phyloP scores from a whole-genome alignment of 2,888 invertebrate genomes.

The Hesperia comma region DNA sequence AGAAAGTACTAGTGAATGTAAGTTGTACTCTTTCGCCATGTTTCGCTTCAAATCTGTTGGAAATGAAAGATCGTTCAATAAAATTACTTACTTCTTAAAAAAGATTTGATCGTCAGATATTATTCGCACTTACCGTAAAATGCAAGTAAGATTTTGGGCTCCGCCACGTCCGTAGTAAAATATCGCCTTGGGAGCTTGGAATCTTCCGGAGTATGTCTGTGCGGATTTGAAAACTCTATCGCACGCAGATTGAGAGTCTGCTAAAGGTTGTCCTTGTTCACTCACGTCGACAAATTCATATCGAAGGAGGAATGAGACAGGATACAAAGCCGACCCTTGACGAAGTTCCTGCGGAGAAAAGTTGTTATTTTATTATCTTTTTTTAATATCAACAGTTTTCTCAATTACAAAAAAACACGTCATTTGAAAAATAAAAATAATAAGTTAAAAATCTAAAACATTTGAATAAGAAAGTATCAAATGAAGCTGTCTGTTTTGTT shows the following conservation, averaged over 20 bases:
- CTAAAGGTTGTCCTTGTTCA: conserved; percentile 85
- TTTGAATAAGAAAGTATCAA: not conserved
- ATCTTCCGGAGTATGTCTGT: conserved; percentile 84
- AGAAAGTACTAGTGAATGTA: conserved; percentile 87
- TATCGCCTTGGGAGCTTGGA: conserved; percentile 90
- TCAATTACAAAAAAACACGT: no score
- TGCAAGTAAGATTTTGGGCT: conserved; percentile 89
- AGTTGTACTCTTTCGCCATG: conserved; percentile 88
- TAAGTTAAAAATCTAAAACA: no score
- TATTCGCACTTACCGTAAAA: conserved; percentile 79
- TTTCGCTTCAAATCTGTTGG: conserved; percentile 86
- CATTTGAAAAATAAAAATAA: no score
- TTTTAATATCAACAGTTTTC: no score
- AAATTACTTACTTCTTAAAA: not conserved
- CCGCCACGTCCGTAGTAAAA: conserved; percentile 93
- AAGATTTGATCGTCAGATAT: conserved; percentile 1
- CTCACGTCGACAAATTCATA: conserved; percentile 93
- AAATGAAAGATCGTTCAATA: conserved; percentile 28
- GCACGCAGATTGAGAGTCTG: conserved; percentile 85
- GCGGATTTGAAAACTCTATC: conserved; percentile 85
- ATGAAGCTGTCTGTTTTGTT: conserved; percentile 27
- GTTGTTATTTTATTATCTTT: conserved; percentile 3
- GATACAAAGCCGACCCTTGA: conserved; percentile 91
- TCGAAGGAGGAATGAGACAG: conserved; percentile 89
- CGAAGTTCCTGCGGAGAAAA: conserved; percentile 82